phyloP scores from a whole-genome alignment of 2,888 invertebrate genomes.

The Alitta virens region DNA sequence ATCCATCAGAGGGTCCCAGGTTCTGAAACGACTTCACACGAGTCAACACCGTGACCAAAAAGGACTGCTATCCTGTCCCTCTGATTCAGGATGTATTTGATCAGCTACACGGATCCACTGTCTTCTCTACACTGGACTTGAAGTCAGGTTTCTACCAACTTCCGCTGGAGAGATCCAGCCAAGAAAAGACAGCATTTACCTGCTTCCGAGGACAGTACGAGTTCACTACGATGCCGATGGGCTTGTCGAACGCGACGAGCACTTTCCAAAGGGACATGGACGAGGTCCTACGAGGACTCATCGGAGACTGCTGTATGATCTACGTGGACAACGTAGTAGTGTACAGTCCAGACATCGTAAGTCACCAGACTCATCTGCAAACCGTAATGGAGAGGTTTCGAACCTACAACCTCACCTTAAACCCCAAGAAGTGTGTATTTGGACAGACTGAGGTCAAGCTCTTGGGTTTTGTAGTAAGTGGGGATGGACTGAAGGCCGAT shows the following conservation, averaged over 20 bases:
- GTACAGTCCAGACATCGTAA: slow-evolving; percentile 2
- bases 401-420: slow-evolving; percentile 13
- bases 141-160: slow-evolving; percentile 23
- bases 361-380: slow-evolving; percentile 13
- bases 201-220: slow-evolving; percentile 18
- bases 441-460: slow-evolving; percentile 13
- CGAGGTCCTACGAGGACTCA: neutral
- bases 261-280: slow-evolving; percentile 23
- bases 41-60: slow-evolving; percentile 16
- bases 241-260: slow-evolving; percentile 22
- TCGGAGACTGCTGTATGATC: slow-evolving; percentile 8
- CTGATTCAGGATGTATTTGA: slow-evolving; percentile 25
- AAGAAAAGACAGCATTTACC: slow-evolving; percentile 22
- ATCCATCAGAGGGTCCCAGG: neutral
- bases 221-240: slow-evolving; percentile 24
- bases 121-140: slow-evolving; percentile 23
- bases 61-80: slow-evolving; percentile 21
- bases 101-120: slow-evolving; percentile 12
- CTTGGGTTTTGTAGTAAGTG: slow-evolving; percentile 16
- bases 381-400: slow-evolving; percentile 17
- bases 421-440: slow-evolving; percentile 25
- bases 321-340: slow-evolving; percentile 27
- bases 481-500: slow-evolving; percentile 20
- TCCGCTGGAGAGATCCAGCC: slow-evolving; percentile 3
- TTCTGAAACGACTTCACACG: slow-evolving; percentile 25